Conservation (phyloP, 1,140 invertebrate genomes). For the Pogonomyrmex californicus region DNA sequence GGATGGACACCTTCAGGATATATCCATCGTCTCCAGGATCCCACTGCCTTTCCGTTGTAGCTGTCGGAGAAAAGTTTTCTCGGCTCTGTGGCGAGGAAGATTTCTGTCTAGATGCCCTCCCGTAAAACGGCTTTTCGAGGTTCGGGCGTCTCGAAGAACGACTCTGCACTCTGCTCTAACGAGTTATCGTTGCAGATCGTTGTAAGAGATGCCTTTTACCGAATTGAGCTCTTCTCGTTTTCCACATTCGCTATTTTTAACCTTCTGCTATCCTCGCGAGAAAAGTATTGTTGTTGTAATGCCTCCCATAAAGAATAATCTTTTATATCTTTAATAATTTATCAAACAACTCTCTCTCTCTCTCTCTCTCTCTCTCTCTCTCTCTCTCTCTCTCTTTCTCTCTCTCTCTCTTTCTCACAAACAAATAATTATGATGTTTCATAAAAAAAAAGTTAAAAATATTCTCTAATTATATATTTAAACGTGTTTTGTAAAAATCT, state of each 20-base stretch:
- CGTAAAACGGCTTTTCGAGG: slow-evolving; percentile 72
- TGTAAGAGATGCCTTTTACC: slow-evolving; percentile 42
- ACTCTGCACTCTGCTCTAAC: slow-evolving; percentile 56
- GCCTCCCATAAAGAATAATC: not conserved
- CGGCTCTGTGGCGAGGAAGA: slow-evolving; percentile 46
- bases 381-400: too few species aligned
- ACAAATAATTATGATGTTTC: not conserved
- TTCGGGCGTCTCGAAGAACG: slow-evolving; percentile 59
- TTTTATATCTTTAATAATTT: not conserved
- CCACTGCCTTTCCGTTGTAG: slow-evolving; percentile 28
- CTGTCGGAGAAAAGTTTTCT: slow-evolving; percentile 65
- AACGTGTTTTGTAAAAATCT: slow-evolving; percentile 15
- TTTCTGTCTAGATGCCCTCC: slow-evolving; percentile 68
- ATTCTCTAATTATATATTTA: not conserved
- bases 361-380: too few species aligned
- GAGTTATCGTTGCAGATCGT: slow-evolving; percentile 66
- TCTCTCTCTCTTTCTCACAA: too few species aligned
- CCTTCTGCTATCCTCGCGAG: not conserved
- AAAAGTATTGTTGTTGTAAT: not conserved
- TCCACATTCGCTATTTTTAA: slow-evolving; percentile 39
- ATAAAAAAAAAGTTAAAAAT: not conserved
- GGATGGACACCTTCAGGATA: slow-evolving; percentile 61
- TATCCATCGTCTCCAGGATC: slow-evolving; percentile 58
- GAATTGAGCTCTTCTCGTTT: slow-evolving; percentile 18
- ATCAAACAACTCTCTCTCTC: not conserved